Evolutionary conservation across 2,888 invertebrate genomes (phyloP).

Genomic region (Parnassius smintheus): DNA sequence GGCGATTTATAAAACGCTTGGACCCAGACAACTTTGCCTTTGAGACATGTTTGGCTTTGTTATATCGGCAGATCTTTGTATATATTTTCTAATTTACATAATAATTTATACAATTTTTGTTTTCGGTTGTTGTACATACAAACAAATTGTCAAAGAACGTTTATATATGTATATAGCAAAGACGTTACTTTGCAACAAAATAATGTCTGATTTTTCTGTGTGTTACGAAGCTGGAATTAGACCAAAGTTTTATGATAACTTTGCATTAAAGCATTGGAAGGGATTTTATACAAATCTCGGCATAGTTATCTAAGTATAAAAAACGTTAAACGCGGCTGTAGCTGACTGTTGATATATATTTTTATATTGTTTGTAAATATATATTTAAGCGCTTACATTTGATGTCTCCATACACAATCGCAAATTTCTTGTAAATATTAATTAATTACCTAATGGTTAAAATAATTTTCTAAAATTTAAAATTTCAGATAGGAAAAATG

Average conservation of each 20-base stretch:
- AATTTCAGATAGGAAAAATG: not conserved
- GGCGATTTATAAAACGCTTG: slow-evolving; percentile 73
- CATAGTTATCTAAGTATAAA: slow-evolving; percentile 61
- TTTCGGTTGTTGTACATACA: slow-evolving; percentile 32
- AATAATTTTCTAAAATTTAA: not conserved
- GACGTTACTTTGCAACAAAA: slow-evolving; percentile 28
- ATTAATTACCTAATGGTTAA: slow-evolving; percentile 18
- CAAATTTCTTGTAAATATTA: slow-evolving; percentile 40
- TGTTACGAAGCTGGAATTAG: slow-evolving; percentile 83
- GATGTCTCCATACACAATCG: slow-evolving; percentile 42
- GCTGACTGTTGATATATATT: slow-evolving; percentile 57
- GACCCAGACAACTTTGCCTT: slow-evolving; percentile 41
- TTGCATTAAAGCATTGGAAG: slow-evolving; percentile 50
- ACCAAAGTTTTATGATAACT: slow-evolving; percentile 83
- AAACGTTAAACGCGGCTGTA: slow-evolving; percentile 59
- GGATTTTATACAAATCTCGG: slow-evolving; percentile 57
- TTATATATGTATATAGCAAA: slow-evolving; percentile 36
- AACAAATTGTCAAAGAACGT: slow-evolving; percentile 37
- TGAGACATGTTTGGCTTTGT: slow-evolving; percentile 60
- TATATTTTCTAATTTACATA: slow-evolving; percentile 61
- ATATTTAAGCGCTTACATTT: slow-evolving; percentile 44
- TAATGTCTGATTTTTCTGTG: slow-evolving; percentile 46
- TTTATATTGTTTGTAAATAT: slow-evolving; percentile 46
- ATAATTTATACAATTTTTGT: slow-evolving; percentile 44
- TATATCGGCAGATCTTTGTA: slow-evolving; percentile 78